Evolutionary conservation across 2,888 invertebrate species (phyloP).

Genomic region (Drosophila rellima): DNA sequence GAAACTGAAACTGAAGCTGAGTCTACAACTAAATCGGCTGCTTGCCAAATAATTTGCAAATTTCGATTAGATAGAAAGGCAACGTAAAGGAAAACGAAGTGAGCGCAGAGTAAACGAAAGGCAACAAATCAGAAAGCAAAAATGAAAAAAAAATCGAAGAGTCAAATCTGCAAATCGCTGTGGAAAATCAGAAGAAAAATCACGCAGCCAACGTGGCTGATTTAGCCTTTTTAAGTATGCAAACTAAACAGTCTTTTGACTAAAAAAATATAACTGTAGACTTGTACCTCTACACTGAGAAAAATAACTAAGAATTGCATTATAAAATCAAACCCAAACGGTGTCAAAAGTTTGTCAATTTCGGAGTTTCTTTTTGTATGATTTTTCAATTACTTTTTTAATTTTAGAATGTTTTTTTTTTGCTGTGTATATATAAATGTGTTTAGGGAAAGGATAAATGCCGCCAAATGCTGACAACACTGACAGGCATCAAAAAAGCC

Average conservation of each 20-base stretch:
- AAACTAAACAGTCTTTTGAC: constrained; percentile 15
- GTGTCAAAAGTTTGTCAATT: too few species aligned
- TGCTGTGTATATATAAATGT: neutral
- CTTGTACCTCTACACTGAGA: neutral
- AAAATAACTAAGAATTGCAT: too few species aligned
- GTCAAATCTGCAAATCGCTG: constrained; percentile 29
- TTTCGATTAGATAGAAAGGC: constrained; percentile 62
- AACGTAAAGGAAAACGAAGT: constrained; percentile 4
- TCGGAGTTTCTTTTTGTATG: too few species aligned
- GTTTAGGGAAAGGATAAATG: neutral
- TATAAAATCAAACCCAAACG: too few species aligned
- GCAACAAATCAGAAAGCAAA: constrained; percentile 5
- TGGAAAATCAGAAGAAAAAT: constrained; percentile 33
- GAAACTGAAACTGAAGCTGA: constrained; percentile 20
- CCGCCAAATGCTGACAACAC: constrained; percentile 40
- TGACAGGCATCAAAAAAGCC: constrained; percentile 34
- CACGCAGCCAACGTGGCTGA: constrained; percentile 26
- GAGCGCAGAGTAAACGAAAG: constrained; percentile 2
- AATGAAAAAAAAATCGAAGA: neutral
- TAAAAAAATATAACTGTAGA: constrained; percentile 2
- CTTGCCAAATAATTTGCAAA: constrained; percentile 65
- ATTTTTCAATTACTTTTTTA: too few species aligned
- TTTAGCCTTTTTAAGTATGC: constrained; percentile 29
- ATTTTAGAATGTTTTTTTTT: too few species aligned
- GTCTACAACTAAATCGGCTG: constrained; percentile 23